Base-by-base conservation (phyloP, 2,888 invertebrate genomes). In the Globia sparganii region DNA sequence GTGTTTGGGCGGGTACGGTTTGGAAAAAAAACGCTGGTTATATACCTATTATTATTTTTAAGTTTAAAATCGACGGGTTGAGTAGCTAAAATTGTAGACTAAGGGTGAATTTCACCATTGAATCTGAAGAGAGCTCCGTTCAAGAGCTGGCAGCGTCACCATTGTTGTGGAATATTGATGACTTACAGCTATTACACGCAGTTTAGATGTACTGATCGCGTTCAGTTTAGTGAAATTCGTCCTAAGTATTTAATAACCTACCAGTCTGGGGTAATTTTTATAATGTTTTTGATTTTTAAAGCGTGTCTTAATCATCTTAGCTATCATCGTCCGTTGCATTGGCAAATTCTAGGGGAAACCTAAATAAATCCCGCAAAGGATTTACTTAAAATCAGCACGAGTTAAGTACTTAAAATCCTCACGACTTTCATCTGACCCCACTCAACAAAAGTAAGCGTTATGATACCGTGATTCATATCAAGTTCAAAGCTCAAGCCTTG, bases 401-500 rank as follows among this genome's bases (percentile, higher is more conserved):
- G n/a, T n/a, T n/a, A n/a, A n/a, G n/a, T n/a, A 21, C 18, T n/a
- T 40, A n/a, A n/a, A 9, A n/a, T 37, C n/a, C n/a, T n/a, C 21
- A 11, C 13, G 37, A 37, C 59, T 37, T 37, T 28, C 25, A 40
- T 9, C 40, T 62, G 43, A 72, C 61, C 34, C 13, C 18, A 18
- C 43, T 59, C 28, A 18, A 53, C 13, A 43, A 46, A 8, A 65
- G 69, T 21, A n/a, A 49, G 4, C 75, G 49, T 31, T 28, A 11
- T 40, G 8, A 0, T 49, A 9, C 28, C 66, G 62, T 81, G 81
- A 85, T 69, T 70, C 72, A 76, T 56, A 59, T 61, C 70, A 83
- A 83, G 85, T 83, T 85, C 85, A 83, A 77, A 75, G 86, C 72
- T 21, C 53, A 82, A 6, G 49, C 75, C 72, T 81, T 58, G 72